phyloP scores from a whole-genome alignment of 2,888 invertebrate genomes.

The Prionchulus punctatus region DNA sequence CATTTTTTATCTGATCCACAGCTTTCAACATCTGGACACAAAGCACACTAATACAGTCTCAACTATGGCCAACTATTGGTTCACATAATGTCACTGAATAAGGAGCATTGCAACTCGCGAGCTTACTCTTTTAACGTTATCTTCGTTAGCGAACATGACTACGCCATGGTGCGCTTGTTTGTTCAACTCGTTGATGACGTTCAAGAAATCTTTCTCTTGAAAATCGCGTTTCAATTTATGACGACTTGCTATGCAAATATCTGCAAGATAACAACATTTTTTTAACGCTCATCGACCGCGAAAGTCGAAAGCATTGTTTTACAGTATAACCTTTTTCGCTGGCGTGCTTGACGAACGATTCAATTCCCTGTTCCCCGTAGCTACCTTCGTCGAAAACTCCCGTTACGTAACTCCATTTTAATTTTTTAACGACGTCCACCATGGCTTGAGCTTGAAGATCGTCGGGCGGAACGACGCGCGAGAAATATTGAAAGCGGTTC shows the following conservation, averaged over 20 bases:
- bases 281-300: not conserved
- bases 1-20: constrained; percentile 15
- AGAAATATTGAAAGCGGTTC: constrained; percentile 51
- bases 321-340: constrained; percentile 12
- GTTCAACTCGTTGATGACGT: constrained; percentile 30
- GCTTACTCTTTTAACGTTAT: constrained; percentile 41
- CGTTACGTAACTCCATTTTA: constrained; percentile 59
- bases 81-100: no score
- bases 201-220: constrained; percentile 43
- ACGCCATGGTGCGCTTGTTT: constrained; percentile 49
- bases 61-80: no score
- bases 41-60: no score
- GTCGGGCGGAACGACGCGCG: constrained; percentile 54
- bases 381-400: constrained; percentile 59
- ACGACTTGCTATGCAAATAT: constrained; percentile 45
- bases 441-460: constrained; percentile 53
- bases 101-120: no score
- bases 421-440: constrained; percentile 47
- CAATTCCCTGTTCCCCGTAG: constrained; percentile 52
- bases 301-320: not conserved
- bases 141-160: constrained; percentile 55
- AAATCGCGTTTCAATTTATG: constrained; percentile 46
- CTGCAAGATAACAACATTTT: constrained; percentile 23
- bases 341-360: constrained; percentile 32
- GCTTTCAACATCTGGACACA: constrained; percentile 1